Evolutionary conservation across 2,113 vertebrate species (phyloP).

Genomic region (Hypanus sabinus): DNA sequence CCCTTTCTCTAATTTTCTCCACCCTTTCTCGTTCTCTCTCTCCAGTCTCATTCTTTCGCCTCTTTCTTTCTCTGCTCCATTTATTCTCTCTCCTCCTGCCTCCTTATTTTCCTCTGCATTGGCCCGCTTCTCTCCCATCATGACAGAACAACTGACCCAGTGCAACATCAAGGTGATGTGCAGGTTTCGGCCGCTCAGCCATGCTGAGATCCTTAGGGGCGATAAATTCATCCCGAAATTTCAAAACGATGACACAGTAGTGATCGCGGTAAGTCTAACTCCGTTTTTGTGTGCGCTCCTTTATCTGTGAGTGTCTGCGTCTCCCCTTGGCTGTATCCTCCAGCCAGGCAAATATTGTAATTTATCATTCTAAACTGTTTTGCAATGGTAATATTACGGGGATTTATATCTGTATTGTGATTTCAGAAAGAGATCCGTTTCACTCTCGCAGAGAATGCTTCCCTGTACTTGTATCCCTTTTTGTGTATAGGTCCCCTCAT

Average conservation of each 20-base stretch:
- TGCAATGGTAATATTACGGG: too few relatives aligned
- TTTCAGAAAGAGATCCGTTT: too few relatives aligned
- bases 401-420: too few relatives aligned
- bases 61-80: too few relatives aligned
- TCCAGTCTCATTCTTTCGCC: too few relatives aligned
- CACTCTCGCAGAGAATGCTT: too few relatives aligned
- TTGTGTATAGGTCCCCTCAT: too few relatives aligned
- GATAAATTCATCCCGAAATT: constrained; percentile 83
- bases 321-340: too few relatives aligned
- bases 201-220: constrained; percentile 72
- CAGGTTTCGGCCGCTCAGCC: constrained; percentile 80
- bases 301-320: too few relatives aligned
- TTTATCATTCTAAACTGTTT: too few relatives aligned
- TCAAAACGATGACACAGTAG: constrained; percentile 74
- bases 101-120: not conserved
- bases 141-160: constrained; percentile 75
- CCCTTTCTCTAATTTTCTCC: not conserved
- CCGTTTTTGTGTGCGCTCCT: not conserved
- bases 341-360: too few relatives aligned
- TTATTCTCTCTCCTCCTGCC: not conserved
- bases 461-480: too few relatives aligned
- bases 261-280: constrained; percentile 72
- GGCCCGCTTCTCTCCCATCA: constrained; percentile 48
- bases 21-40: not conserved
- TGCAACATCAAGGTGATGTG: constrained; percentile 92